phyloP scores from a whole-genome alignment of 2,113 vertebrate species.

The Oncorhynchus keta region DNA sequence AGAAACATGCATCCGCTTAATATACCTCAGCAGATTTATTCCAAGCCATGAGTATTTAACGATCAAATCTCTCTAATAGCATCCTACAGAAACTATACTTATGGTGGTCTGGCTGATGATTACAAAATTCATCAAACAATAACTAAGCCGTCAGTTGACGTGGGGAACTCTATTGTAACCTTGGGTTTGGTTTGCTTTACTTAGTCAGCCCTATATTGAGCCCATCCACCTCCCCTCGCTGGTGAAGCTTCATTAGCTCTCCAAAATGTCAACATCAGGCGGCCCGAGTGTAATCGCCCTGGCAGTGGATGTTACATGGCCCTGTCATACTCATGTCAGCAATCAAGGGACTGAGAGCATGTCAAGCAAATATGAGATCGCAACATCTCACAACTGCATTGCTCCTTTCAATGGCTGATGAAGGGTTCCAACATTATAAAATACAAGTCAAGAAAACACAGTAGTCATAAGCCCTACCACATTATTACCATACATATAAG shows the following conservation, averaged over 20 bases:
- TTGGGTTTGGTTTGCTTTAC: too few relatives aligned
- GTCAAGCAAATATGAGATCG: background rate
- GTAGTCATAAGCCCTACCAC: slow-evolving; percentile 5
- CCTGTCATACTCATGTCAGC: slow-evolving; percentile 6
- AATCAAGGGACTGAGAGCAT: background rate
- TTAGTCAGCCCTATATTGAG: background rate
- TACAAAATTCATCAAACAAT: slow-evolving; percentile 6
- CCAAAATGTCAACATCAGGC: slow-evolving; percentile 24
- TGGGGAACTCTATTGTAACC: slow-evolving; percentile 9
- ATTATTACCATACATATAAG: background rate
- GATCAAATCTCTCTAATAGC: background rate
- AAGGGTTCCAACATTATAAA: background rate
- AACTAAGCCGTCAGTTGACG: background rate
- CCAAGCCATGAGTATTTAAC: background rate
- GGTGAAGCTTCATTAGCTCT: slow-evolving; percentile 7
- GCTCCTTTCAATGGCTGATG: background rate
- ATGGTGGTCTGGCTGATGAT: slow-evolving; percentile 13
- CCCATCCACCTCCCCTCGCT: background rate
- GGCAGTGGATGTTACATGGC: slow-evolving; percentile 16
- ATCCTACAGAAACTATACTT: background rate
- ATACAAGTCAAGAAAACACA: background rate
- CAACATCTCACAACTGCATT: background rate
- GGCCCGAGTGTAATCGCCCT: slow-evolving; percentile 10
- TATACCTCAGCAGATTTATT: background rate
- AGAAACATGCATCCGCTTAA: background rate